Base-by-base conservation (phyloP, 2,113 vertebrate genomes). In the Percina caprodes region DNA sequence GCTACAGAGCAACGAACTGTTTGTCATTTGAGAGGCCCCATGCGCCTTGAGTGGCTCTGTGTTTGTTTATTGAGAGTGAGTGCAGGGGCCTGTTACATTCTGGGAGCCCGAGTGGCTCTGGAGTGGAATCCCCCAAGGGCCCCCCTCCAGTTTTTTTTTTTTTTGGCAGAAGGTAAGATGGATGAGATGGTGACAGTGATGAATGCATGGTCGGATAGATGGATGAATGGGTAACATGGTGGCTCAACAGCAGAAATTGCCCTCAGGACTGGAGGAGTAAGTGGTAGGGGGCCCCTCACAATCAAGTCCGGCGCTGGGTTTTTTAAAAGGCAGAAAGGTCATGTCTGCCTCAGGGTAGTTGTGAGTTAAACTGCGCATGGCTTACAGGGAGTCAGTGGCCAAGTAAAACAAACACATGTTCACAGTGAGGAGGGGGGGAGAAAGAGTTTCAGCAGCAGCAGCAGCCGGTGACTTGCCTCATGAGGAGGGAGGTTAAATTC, bases 341-440 rank as follows among this genome's bases (percentile, higher is more conserved):
- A 94, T 69, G 92, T 93, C 91, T 94, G 94, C 95, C 93, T 89
- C 70, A 52, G 90, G 74, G 42, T 42, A 77, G 89, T 86, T 90
- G 87, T 83, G 94, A 95, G 94, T 93, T 93, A 91, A 82, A 95
- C 91, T 88, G 91, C 91, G 90, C 93, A 82, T 89, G 77, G 88
- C 90, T 90, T 82, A 91, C 90, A 84, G 79, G 69, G 91, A 91
- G 87, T 84, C 85, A 85, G 88, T 74, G 74, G 93, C 94, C 95
- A 95, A 95, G 92, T 93, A 92, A 95, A 96, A 96, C 94, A 97
- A 96, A 95, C 92, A 81, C 85, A 94, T 91, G 90, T 75, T 84
- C 39, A 11, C 80, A 86, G 77, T 74, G 72, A 84, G 46, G 61
- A 77, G 70, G 74, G 67, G 65, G 80, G 61, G 55, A 46, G 19